Evolutionary conservation across 2,113 vertebrate genomes (phyloP).

Genomic region (Muntiacus reevesi): DNA sequence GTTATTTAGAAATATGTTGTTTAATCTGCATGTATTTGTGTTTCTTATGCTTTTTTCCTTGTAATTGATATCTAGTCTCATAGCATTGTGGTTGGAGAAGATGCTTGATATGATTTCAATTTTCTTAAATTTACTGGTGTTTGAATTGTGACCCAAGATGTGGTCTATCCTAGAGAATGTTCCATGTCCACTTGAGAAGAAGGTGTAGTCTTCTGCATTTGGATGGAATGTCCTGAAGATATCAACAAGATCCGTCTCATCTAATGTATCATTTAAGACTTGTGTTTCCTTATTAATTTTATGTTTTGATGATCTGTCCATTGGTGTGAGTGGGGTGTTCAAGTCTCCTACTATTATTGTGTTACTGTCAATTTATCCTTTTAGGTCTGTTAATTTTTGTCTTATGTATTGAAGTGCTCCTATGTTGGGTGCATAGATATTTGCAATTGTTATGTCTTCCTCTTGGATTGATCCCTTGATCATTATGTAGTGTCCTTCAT

Average conservation of each 20-base stretch:
- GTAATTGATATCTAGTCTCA: not conserved
- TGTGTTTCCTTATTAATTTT: not conserved
- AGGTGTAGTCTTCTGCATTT: not conserved
- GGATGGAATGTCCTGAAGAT: not conserved
- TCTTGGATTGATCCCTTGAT: not conserved
- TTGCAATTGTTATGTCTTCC: not conserved
- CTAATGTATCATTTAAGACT: not conserved
- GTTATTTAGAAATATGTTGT: not conserved
- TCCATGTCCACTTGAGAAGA: not conserved
- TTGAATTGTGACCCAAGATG: not conserved
- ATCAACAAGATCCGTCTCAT: accelerated
- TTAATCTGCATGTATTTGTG: not conserved
- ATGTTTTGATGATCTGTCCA: not conserved
- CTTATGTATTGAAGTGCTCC: not conserved
- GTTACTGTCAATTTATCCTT: not conserved
- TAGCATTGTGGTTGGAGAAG: not conserved
- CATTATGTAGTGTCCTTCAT: not conserved
- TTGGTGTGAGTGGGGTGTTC: not conserved
- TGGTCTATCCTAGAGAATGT: not conserved
- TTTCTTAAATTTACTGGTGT: not conserved
- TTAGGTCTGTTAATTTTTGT: not conserved
- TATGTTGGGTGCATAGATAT: not conserved
- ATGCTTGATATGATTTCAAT: not conserved
- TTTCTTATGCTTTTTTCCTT: not conserved
- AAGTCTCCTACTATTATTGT: not conserved